Base-by-base conservation (phyloP, 2,113 vertebrate species). In the Brienomyrus brachyistius region DNA sequence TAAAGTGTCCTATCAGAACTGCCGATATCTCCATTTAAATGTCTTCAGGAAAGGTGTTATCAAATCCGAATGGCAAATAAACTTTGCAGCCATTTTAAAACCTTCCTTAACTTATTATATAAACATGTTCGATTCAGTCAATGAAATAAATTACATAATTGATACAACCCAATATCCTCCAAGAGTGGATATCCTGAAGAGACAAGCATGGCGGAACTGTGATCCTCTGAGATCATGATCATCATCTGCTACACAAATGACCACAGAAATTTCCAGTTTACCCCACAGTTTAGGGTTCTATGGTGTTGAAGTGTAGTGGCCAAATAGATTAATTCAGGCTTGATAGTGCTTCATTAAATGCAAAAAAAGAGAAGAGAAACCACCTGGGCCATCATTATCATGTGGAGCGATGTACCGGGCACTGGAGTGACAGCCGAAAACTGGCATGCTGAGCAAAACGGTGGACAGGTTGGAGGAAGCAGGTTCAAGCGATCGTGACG, bases 51-150 rank as follows among this genome's bases (percentile, higher is more conserved):
- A 83, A 19, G 48, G 70, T n/a, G 59, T n/a, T 40, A 48, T 80
- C 90, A 93, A 92, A 86, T 82, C 86, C 54, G 45, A 92, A 88
- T 89, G 88, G 87, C 91, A 66, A 51, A 23, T 23, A 50, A 80
- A 35, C 87, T n/a, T n/a, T 89, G 89, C 92, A 48, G 43, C 6
- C 87, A 90, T 88, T 82, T 84, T 88, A 90, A 88, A 91, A 23
- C 90, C 43, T 66, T 88, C 9, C 77, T 23, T 21, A n/a, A 50
- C 19, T 45, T 52, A 15, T 23, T 43, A 43, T 11, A 17, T 9
- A 9, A 80, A 52, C 15, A 35, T 52, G 59, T 66, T 66, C 0
- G n/a, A 70, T 74, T 74, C 50, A 43, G 17, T 52, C 31, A 70
- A 15, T 52, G 31, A 47, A 21, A 88, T 88, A 40, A 43, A 48